phyloP scores from a whole-genome alignment of 2,797 vertebrate species.

The Scolopax rusticola region DNA sequence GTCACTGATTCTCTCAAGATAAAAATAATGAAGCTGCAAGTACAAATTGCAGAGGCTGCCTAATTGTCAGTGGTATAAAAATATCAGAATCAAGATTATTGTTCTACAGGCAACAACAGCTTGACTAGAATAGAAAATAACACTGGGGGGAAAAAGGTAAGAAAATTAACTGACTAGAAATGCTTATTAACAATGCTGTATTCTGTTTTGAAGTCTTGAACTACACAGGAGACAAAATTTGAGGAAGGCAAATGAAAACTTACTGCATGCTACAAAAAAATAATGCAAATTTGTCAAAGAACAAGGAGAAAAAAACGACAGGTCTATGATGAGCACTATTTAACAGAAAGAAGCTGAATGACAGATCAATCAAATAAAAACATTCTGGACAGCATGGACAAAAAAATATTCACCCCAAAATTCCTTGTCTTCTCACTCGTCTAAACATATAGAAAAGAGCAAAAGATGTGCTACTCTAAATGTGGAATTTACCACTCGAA shows the following conservation, averaged over 20 bases:
- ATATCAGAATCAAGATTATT: background rate
- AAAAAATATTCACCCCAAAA: background rate
- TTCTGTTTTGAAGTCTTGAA: background rate
- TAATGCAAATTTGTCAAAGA: background rate
- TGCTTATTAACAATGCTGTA: background rate
- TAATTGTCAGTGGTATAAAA: constrained; percentile 39
- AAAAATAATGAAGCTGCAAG: constrained; percentile 20
- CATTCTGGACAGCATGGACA: background rate
- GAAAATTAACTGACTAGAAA: background rate
- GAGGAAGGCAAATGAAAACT: constrained; percentile 9
- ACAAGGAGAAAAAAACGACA: background rate
- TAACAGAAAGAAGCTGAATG: background rate
- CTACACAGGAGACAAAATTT: background rate
- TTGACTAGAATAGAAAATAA: background rate
- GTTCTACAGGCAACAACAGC: background rate
- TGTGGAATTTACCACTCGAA: background rate
- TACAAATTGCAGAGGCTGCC: background rate
- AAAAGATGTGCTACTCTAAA: background rate
- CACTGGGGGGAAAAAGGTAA: background rate
- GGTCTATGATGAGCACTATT: background rate
- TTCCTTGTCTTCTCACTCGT: background rate
- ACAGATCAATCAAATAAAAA: background rate
- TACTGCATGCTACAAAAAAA: background rate
- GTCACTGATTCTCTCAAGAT: constrained; percentile 15
- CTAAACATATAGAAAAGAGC: background rate